Base-by-base conservation (phyloP, 2,797 vertebrate genomes). In the Chromis chromis region DNA sequence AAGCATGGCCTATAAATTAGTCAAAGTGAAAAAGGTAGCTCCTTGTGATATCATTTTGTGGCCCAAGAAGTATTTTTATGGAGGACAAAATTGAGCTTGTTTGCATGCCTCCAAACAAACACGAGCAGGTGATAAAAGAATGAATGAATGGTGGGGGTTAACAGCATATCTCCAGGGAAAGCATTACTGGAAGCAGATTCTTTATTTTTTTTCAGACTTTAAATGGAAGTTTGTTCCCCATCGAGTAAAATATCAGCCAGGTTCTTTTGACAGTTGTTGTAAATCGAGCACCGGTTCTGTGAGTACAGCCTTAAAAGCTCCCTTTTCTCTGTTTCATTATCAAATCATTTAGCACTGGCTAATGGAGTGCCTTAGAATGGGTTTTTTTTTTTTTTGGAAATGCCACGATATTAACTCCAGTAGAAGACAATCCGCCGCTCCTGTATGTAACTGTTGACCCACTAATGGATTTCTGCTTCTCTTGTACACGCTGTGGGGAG, bases 381-480 rank as follows among this genome's bases (percentile, higher is more conserved):
- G 21, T 27, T 46, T n/a, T n/a, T 46, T 28, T 54, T 54, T 27
- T 25, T 28, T 67, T 54, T 22, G 22, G 19, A 75, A 62, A 77
- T 53, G 13, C 14, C n/a, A 31, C 49, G 56, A 65, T 74, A 80
- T 71, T 71, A 72, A 53, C 57, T 69, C 6, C 4, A 31, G 6
- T 1, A 36, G 49, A 63, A 71, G 52, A 65, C 64, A 70, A 48
- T 60, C 46, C 27, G 17, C 63, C 19, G 11, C 21, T 66, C 21
- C 33, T 25, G 4, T 60, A 54, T 52, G 22, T 28, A 60, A 63
- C 46, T 68, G 65, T 65, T 81, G 78, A 83, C 79, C 77, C 49
- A 62, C 65, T 86, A 82, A 88, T 86, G 80, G 80, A 65, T 82
- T 80, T 50, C 71, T 69, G 36, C n/a, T 44, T 14, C 31, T 63